Conservation (phyloP, 2,888 invertebrate species). For the Lycocerus yunnanus region DNA sequence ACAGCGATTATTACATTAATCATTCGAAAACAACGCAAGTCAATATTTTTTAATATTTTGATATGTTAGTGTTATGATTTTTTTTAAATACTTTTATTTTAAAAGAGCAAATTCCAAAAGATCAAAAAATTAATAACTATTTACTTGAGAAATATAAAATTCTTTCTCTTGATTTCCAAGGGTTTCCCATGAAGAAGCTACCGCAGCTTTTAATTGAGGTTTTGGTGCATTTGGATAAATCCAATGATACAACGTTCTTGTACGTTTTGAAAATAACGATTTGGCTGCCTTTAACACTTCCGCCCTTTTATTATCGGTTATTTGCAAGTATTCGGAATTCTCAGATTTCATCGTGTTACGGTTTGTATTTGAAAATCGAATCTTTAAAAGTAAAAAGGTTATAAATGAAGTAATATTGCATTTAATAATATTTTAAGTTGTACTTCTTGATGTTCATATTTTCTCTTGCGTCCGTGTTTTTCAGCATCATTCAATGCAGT, state of each 20-base stretch:
- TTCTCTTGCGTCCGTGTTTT: not conserved
- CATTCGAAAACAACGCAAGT: too few relatives aligned
- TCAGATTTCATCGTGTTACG: not conserved
- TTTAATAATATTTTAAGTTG: not conserved
- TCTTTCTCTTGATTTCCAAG: constrained; percentile 52
- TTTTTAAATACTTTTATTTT: too few relatives aligned
- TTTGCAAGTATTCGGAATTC: not conserved
- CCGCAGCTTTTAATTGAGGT: constrained; percentile 52
- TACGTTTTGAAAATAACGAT: constrained; percentile 56
- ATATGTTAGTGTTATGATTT: too few relatives aligned
- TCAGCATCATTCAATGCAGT: not conserved
- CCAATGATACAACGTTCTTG: constrained; percentile 57
- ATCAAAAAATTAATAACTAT: not conserved
- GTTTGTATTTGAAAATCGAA: not conserved
- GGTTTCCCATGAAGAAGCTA: constrained; percentile 54
- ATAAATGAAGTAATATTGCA: not conserved
- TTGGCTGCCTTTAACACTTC: constrained; percentile 56
- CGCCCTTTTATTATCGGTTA: constrained; percentile 32
- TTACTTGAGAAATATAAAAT: constrained; percentile 56
- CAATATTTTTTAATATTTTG: too few relatives aligned
- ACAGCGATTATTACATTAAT: too few relatives aligned
- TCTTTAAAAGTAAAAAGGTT: not conserved
- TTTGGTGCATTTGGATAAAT: constrained; percentile 55
- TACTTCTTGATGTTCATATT: not conserved
- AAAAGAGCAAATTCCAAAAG: not conserved